phyloP scores from a whole-genome alignment of 2,888 invertebrate genomes.

The Syrphus vitripennis region DNA sequence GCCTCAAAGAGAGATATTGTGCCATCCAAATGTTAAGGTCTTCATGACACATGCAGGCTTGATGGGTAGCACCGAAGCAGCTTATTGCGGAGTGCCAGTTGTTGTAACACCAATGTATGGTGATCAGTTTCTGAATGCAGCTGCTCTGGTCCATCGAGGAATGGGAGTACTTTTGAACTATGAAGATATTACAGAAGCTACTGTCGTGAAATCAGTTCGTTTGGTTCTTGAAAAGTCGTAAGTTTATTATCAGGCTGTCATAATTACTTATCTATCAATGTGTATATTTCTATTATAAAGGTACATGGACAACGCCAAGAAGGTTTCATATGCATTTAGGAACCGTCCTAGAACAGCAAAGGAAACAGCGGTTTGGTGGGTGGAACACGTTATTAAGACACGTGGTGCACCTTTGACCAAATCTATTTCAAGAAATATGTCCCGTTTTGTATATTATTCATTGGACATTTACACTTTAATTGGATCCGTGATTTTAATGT shows the following conservation, averaged over 20 bases:
- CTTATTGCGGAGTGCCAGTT: conserved; percentile 85
- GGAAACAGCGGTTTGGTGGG: conserved; percentile 85
- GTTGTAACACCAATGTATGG: conserved; percentile 86
- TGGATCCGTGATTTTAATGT: conserved; percentile 67
- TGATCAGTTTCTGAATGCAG: conserved; percentile 85
- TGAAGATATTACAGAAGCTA: conserved; percentile 82
- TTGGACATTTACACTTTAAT: conserved; percentile 77
- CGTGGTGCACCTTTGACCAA: conserved; percentile 83
- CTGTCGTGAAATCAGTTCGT: conserved; percentile 82
- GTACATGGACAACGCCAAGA: conserved; percentile 80
- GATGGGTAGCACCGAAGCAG: conserved; percentile 86
- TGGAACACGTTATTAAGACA: conserved; percentile 85
- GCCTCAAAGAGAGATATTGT: conserved; percentile 87
- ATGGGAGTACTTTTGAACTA: conserved; percentile 83
- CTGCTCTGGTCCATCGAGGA: conserved; percentile 82
- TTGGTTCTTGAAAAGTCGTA: conserved; percentile 81
- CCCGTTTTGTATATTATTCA: conserved; percentile 78
- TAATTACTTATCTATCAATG: too few relatives aligned
- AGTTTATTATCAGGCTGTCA: conserved; percentile 73
- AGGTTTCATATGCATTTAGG: conserved; percentile 82
- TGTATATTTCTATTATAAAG: conserved; percentile 69
- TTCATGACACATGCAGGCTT: conserved; percentile 89
- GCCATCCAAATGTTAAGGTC: conserved; percentile 87
- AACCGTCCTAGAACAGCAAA: conserved; percentile 84
- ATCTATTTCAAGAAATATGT: conserved; percentile 79